Base-by-base conservation (phyloP, 2,113 vertebrate genomes). In the Bettongia penicillata region DNA sequence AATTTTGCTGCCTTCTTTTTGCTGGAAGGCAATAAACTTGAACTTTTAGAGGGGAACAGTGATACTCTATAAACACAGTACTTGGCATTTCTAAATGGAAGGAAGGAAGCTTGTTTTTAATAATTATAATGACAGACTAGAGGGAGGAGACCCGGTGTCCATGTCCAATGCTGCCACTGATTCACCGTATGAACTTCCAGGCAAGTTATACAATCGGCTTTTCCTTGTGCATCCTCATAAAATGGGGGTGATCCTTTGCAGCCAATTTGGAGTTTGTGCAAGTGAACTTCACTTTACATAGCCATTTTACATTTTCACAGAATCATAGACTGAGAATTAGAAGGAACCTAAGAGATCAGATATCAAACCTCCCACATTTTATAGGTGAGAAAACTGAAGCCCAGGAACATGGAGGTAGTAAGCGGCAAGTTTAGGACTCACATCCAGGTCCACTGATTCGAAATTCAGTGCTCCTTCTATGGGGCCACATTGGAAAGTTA, bases 241-340 rank as follows among this genome's bases (percentile, higher is more conserved):
- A 93, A 24, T 28, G 49, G 95, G 0, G 53, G 26, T 49, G 14
- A 89, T 31, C 14, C 31, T 7, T 2, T 16, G 48, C 50, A 53
- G 93, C 31, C 57, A 61, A 49, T 68, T 84, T 91, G 31, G 92
- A 95, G 95, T 95, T 92, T 91, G 93, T 52, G 47, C 93, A 95
- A 68, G 52, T 77, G 93, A 95, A 97, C 90, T 90, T 47, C 53
- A 90, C 77, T 51, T 92, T 31, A 53, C 31, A 25, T 3, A 61
- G 94, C 89, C 57, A 96, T 95, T 90, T 90, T 9, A 19, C 61
- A n/a, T n/a, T 77, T 77, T n/a, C 14, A n/a, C 19, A 19, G 1
- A 77, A n/a, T 77, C 61, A n/a, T n/a, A 77, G 61, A 77, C 19
- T 16, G n/a, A 68, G 12, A 37, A 14, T 68, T 68, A 22, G 31